A percentile compares a stretch with the other conserved stretches of the same genome.
Evolutionary conservation across 2,113 vertebrate genomes (phyloP).

Genomic region (Eulacestoma nigropectus): DNA sequence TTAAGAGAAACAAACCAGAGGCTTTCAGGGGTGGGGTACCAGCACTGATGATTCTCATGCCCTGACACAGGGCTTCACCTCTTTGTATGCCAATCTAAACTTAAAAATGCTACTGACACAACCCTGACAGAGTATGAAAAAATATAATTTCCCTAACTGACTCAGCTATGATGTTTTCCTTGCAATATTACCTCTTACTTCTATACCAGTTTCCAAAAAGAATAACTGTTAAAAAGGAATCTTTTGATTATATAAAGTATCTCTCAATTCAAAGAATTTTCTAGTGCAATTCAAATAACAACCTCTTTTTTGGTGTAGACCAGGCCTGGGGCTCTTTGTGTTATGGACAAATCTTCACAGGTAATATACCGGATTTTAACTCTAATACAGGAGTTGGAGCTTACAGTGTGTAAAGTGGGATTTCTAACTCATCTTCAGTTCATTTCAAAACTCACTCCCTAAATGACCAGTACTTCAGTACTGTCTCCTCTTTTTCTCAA

Average conservation of each 20-base stretch:
- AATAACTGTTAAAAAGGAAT: slow-evolving; percentile 14
- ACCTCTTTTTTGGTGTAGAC: slow-evolving; percentile 29
- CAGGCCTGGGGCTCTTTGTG: slow-evolving; percentile 22
- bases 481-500: slow-evolving; percentile 18
- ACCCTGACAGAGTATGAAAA: not conserved
- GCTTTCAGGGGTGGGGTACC: not conserved
- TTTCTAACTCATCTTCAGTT: slow-evolving; percentile 38
- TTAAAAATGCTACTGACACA: slow-evolving; percentile 4
- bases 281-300: slow-evolving; percentile 34
- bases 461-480: slow-evolving; percentile 16
- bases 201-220: too few relatives aligned
- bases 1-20: not conserved
- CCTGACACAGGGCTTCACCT: not conserved
- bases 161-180: slow-evolving; percentile 10
- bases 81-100: not conserved
- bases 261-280: slow-evolving; percentile 43
- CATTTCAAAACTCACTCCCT: slow-evolving; percentile 7
- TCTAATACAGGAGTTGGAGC: not conserved
- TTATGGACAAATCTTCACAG: slow-evolving; percentile 19
- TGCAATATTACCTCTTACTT: slow-evolving; percentile 13
- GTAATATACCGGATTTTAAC: not conserved
- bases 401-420: not conserved
- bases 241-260: slow-evolving; percentile 43
- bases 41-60: not conserved
- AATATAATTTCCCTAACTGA: slow-evolving; percentile 1